Evolutionary conservation across 2,888 invertebrate genomes (phyloP), one percentile per base, ranked within the genome.

Genomic region (Dione juno): DNA sequence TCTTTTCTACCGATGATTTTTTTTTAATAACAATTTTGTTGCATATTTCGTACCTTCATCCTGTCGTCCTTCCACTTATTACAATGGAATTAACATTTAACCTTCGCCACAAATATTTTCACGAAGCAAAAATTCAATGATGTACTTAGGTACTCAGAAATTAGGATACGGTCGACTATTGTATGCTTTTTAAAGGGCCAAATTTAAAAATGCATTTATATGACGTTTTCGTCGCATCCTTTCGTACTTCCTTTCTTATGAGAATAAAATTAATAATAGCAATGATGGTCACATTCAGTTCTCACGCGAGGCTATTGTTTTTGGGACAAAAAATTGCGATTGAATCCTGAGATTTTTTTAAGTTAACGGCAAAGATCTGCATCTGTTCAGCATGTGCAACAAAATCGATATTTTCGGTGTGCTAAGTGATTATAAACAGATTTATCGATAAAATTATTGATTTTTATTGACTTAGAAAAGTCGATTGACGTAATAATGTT

Each of bases 351-450:
- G 79, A 82, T 82, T 83, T 85, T 82, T 81, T 79, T 79, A 81
- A 76, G 75, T 81, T 81, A 76, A 79, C 82, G 83, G 81, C 81
- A 76, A 77, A 80, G 75, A 77, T 75, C 79, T 87, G 84, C 92
- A 92, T 91, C 90, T 92, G 92, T 78, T 82, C 78, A 77, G 83
- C 92, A 92, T 81, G 83, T 92, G 92, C 86, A 85, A 81, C 85
- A 86, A 83, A 84, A 85, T 85, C 81, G 86, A 84, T 86, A 81
- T 84, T 85, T 88, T 76, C 88, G 90, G 84, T 89, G 87, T 86
- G 83, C 61, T 78, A 75, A 84, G 85, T 78, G 89, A 71, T 3
- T 82, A 86, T 63, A 37, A 50, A 40, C 7, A 45, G 14, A 57
- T 43, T 59, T 77, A 75, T 80, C 78, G 80, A 80, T 68, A 70